Percentiles rank a stretch among this genome's conserved stretches.
phyloP scores from a whole-genome alignment of 2,797 vertebrate species.

The Bovichtus variegatus region DNA sequence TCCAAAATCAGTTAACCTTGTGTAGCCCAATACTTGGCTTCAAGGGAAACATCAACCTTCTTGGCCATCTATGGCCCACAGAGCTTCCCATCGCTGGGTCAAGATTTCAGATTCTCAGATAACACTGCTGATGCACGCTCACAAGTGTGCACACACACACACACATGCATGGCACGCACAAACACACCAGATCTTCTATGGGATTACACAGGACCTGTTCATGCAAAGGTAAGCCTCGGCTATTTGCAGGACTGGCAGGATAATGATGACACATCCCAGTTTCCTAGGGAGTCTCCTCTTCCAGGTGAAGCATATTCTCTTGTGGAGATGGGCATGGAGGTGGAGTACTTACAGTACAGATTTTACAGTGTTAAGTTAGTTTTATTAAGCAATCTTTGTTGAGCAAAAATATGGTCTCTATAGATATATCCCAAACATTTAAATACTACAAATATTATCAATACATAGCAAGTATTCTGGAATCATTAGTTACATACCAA shows the following conservation, averaged over 20 bases:
- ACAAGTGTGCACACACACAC: constrained; percentile 30
- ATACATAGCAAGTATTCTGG: not conserved
- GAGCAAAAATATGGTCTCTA: not conserved
- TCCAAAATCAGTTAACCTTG: not conserved
- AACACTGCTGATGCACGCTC: constrained; percentile 58
- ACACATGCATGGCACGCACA: constrained; percentile 20
- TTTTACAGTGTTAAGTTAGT: not conserved
- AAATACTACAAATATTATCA: not conserved
- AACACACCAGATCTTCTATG: constrained; percentile 61
- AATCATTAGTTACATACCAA: not conserved
- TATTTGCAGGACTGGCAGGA: constrained; percentile 77
- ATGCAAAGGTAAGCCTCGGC: constrained; percentile 78
- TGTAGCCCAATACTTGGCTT: not conserved
- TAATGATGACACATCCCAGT: constrained; percentile 67
- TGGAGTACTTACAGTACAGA: not conserved
- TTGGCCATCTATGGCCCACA: not conserved
- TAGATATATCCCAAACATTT: not conserved
- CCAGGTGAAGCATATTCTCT: constrained; percentile 19
- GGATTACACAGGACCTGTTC: constrained; percentile 77
- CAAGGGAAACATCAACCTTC: constrained; percentile 3
- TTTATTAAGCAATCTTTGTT: not conserved
- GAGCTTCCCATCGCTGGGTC: constrained; percentile 10
- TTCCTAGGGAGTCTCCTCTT: constrained; percentile 39
- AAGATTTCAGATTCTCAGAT: constrained; percentile 61
- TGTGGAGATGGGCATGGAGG: not conserved